Conservation (phyloP, 2,888 invertebrate genomes). For the Microctonus aethiopoides region DNA sequence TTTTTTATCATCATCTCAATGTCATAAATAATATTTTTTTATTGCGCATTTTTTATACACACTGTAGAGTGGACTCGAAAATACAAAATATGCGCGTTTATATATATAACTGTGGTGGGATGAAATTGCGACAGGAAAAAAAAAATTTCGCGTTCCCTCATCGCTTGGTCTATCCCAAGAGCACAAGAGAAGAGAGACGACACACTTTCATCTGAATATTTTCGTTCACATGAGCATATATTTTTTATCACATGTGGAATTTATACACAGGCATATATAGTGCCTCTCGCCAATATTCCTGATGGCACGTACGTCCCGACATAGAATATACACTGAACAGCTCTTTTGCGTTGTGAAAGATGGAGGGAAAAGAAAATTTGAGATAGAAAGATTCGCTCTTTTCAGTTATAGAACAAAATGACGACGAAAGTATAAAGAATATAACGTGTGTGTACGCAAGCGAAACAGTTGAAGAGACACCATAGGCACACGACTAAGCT, state of each 20-base stretch:
- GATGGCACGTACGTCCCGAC: constrained; percentile 48
- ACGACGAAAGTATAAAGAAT: too few species aligned
- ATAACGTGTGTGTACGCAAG: not conserved
- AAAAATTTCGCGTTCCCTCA: not conserved
- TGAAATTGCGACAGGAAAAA: not conserved
- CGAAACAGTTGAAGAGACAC: constrained; percentile 23
- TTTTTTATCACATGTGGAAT: constrained; percentile 63
- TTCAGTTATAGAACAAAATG: not conserved
- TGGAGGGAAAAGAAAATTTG: not conserved
- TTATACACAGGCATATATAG: constrained; percentile 37
- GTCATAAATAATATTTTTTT: too few species aligned
- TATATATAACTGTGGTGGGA: not conserved
- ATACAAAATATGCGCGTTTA: not conserved
- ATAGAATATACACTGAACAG: constrained; percentile 28
- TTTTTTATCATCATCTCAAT: too few species aligned
- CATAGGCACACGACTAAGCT: constrained; percentile 57
- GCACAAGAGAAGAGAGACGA: constrained; percentile 4
- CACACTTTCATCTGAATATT: constrained; percentile 40
- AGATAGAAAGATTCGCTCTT: too few species aligned
- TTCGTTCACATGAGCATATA: constrained; percentile 45
- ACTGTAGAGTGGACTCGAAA: not conserved
- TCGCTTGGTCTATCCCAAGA: not conserved
- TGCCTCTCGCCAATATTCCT: constrained; percentile 49
- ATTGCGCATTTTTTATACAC: not conserved
- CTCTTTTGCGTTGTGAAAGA: not conserved